Evolutionary conservation across 1,140 invertebrate genomes (phyloP).

Genomic region (Calycopis cecrops): DNA sequence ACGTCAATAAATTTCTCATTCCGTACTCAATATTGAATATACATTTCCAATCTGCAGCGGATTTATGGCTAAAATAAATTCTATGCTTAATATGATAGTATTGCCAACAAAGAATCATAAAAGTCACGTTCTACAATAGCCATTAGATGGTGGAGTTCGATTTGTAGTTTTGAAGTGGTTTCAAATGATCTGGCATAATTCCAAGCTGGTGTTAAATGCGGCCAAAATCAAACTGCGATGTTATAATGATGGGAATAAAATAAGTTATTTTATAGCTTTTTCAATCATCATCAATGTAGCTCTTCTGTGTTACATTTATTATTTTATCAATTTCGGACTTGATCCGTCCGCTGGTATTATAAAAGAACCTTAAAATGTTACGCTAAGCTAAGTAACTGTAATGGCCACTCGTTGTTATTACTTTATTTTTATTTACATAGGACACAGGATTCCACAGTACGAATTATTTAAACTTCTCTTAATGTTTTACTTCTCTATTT

Average conservation of each 20-base stretch:
- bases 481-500: too few species aligned
- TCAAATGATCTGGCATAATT: slow-evolving; percentile 22
- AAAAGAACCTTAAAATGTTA: too few species aligned
- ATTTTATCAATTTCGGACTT: too few species aligned
- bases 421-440: too few species aligned
- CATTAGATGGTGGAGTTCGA: slow-evolving; percentile 8
- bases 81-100: slow-evolving; percentile 5
- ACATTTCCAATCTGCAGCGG: not conserved
- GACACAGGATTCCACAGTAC: too few species aligned
- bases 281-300: too few species aligned
- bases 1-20: too few species aligned
- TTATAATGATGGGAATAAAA: not conserved
- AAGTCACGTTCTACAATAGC: slow-evolving; percentile 6
- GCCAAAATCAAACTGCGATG: not conserved
- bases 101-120: slow-evolving; percentile 10
- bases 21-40: not conserved
- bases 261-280: not conserved
- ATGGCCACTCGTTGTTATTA: too few species aligned
- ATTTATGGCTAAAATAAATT: not conserved
- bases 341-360: too few species aligned
- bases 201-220: slow-evolving; percentile 12
- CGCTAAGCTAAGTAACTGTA: too few species aligned
- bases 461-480: too few species aligned
- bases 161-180: slow-evolving; percentile 20
- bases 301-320: too few species aligned